Percentiles rank a stretch among this genome's conserved stretches.
These are phyloP conservation scores for Meloidogyne hapla DNA, from an alignment of 1,140 invertebrate genomes.

Conservation along the genomic window DNA sequence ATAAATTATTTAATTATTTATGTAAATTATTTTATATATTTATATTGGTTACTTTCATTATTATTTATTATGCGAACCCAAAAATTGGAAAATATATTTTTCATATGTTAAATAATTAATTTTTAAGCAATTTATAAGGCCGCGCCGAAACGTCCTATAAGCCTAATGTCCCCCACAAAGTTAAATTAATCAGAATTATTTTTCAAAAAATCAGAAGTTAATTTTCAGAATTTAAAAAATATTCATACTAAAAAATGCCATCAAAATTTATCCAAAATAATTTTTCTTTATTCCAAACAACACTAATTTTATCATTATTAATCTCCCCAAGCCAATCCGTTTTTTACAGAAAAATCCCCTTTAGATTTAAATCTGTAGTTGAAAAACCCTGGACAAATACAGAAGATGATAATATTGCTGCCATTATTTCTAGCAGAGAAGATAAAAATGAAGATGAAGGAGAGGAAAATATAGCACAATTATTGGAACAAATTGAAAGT, in stretches of 20 bases:
- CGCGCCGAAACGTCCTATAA: too few species aligned
- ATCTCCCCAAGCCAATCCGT: background rate
- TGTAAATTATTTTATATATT: too few species aligned
- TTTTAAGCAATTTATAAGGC: too few species aligned
- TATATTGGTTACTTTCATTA: too few species aligned
- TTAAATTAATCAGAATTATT: too few species aligned
- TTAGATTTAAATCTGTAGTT: constrained; percentile 3
- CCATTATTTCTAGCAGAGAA: background rate
- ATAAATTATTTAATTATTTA: too few species aligned
- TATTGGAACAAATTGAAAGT: background rate
- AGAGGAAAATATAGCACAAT: background rate
- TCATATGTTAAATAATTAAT: too few species aligned
- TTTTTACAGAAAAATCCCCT: constrained; percentile 1
- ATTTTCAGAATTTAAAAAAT: background rate
- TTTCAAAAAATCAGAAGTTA: background rate
- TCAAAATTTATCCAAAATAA: background rate
- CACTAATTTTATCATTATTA: background rate
- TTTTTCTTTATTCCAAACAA: background rate
- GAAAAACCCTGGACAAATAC: constrained; percentile 1
- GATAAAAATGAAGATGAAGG: background rate
- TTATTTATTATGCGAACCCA: too few species aligned
- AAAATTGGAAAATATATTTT: too few species aligned
- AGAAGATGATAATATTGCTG: background rate
- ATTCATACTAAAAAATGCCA: background rate
- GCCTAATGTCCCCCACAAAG: too few species aligned